These are phyloP conservation scores for Notodonta dromedarius DNA, from an alignment of 2,888 invertebrate species.

Conservation along the genomic window DNA sequence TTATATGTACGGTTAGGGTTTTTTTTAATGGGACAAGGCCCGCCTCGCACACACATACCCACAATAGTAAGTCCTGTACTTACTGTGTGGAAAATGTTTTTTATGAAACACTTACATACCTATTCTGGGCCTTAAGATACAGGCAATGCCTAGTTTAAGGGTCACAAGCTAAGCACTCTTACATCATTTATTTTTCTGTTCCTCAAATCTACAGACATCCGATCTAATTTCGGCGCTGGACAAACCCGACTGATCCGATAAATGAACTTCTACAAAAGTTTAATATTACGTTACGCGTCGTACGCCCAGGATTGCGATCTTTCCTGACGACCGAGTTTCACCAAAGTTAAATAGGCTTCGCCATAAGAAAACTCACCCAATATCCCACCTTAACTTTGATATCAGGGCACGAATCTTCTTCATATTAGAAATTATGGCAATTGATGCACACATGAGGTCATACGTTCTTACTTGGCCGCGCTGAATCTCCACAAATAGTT, in stretches of 20 bases:
- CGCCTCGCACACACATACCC: no score
- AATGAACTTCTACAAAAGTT: constrained; percentile 48
- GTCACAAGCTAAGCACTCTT: no score
- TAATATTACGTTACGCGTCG: constrained; percentile 45
- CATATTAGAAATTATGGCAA: constrained; percentile 8
- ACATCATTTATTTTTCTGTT: no score
- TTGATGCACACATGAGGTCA: neutral
- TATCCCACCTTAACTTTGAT: constrained; percentile 36
- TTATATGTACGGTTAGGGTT: no score
- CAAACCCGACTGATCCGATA: constrained; percentile 41
- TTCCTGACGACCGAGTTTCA: constrained; percentile 47
- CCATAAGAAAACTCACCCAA: constrained; percentile 47
- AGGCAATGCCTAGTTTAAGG: no score
- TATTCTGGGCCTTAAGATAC: no score
- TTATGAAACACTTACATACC: no score
- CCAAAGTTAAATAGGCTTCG: constrained; percentile 62
- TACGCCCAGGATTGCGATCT: constrained; percentile 49
- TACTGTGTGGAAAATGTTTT: no score
- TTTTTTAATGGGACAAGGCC: no score
- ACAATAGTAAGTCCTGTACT: no score
- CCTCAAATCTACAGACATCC: no score
- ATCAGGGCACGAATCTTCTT: constrained; percentile 18
- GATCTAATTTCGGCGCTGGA: constrained; percentile 19
- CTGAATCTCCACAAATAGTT: no score
- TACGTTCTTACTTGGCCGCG: neutral